Base-by-base conservation (phyloP, 2,797 vertebrate species). In the Bufotes viridis region DNA sequence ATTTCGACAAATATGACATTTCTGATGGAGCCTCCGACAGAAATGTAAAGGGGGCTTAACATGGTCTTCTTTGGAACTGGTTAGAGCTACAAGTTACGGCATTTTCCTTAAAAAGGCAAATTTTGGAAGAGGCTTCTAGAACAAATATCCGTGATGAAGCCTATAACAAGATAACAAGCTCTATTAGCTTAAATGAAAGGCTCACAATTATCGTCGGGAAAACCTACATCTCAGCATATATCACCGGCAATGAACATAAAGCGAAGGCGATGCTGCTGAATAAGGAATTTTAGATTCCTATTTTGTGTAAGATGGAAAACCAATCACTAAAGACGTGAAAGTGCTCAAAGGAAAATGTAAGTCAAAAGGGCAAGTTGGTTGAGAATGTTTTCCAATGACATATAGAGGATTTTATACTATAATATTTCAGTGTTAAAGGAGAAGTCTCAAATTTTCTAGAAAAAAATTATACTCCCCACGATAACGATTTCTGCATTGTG, bases 121-220 rank as follows among this genome's bases (percentile, higher is more conserved):
- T 72, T 72, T 57, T 58, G 3, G 9, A 29, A 11, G 7, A 20
- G 34, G 7, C 34, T 20, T n/a, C 18, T 34, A 29, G 7, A 58
- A 58, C 12, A 20, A 26, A 58, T 13, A 10, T 0, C 82, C 2
- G 20, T 42, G 24, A 84, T 84, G 69, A 84, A n/a, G 18, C 11
- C 14, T 55, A 57, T 42, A 42, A 42, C 82, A 84, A 49, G 82
- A 69, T 58, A 69, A 72, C 82, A 14, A 42, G 24, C 15, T 22
- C 82, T 58, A 84, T 84, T 84, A 84, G 20, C 15, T 14, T 72
- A 72, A 84, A 83, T 58, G 18, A 70, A 74, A 72, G 14, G 13
- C 69, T 72, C 53, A 34, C 82, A 84, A 81, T 74, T 58, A 55
- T 53, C 34, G 26, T 42, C 8, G 4, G n/a, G 55, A 70, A 83